Conservation (phyloP, 1,140 invertebrate species). For the Pseudomyrmex concolor region DNA sequence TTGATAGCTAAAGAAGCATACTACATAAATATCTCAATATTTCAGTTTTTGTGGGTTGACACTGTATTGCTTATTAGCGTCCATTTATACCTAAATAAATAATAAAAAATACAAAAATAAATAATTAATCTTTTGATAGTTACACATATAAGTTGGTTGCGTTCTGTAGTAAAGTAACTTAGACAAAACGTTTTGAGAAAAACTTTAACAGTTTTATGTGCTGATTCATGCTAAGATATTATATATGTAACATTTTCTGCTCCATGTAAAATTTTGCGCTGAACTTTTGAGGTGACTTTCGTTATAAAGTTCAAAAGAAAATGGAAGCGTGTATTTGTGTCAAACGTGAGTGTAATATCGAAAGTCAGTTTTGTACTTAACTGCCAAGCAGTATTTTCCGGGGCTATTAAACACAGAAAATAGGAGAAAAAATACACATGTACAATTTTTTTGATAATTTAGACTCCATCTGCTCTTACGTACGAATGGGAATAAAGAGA, state of each 20-base stretch:
- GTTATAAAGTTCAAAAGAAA: constrained; percentile 51
- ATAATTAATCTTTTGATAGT: neutral
- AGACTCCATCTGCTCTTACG: neutral
- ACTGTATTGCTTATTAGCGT: too few relatives aligned
- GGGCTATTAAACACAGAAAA: neutral
- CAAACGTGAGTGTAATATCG: constrained; percentile 30
- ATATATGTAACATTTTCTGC: constrained; percentile 9
- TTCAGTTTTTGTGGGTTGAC: too few relatives aligned
- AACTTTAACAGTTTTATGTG: constrained; percentile 19
- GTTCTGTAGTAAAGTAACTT: too few relatives aligned
- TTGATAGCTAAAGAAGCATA: too few relatives aligned
- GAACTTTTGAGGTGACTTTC: constrained; percentile 39
- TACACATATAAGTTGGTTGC: too few relatives aligned
- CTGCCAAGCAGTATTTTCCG: constrained; percentile 9
- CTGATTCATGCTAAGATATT: neutral
- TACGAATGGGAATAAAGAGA: neutral
- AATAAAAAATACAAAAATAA: neutral
- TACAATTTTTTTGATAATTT: constrained; percentile 43
- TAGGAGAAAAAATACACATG: neutral
- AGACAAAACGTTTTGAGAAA: neutral
- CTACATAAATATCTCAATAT: too few relatives aligned
- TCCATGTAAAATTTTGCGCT: constrained; percentile 22
- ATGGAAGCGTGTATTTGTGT: constrained; percentile 4
- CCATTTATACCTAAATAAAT: too few relatives aligned
- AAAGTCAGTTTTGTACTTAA: constrained; percentile 11